Evolutionary conservation across 2,797 vertebrate genomes (phyloP).

Genomic region (Aulostomus chinensis): DNA sequence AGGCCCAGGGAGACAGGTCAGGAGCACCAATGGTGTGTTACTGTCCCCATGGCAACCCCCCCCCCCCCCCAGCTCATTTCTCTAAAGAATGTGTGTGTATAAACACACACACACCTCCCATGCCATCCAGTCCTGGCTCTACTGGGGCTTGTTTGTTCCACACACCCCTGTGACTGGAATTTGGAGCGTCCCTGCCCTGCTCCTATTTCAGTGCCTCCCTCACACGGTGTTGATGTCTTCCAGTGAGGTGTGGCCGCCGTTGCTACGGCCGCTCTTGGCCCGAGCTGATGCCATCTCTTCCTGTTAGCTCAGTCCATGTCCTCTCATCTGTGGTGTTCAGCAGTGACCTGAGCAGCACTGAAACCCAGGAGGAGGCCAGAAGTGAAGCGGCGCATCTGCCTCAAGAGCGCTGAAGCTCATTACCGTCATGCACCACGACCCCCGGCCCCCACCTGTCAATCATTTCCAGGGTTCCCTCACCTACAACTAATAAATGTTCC

Average conservation of each 20-base stretch:
- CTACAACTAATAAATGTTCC: no score
- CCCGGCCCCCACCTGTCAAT: no score
- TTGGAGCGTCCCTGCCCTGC: constrained; percentile 75
- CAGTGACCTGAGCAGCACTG: no score
- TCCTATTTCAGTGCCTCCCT: constrained; percentile 78
- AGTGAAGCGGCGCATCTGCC: no score
- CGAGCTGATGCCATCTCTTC: constrained; percentile 50
- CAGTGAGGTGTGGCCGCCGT: constrained; percentile 67
- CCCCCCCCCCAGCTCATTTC: constrained; percentile 62
- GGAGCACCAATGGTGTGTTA: constrained; percentile 86
- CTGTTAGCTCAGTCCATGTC: constrained; percentile 34
- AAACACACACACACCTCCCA: constrained; percentile 42
- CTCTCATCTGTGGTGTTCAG: no score
- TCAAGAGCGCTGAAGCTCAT: no score
- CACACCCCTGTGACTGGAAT: constrained; percentile 69
- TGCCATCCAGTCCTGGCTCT: constrained; percentile 63
- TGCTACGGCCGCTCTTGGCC: constrained; percentile 51
- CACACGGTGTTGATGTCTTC: constrained; percentile 65
- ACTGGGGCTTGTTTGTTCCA: constrained; percentile 73
- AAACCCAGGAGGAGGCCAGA: no score
- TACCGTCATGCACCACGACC: no score
- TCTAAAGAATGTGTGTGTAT: constrained; percentile 57
- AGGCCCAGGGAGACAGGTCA: constrained; percentile 83
- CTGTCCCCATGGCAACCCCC: constrained; percentile 84
- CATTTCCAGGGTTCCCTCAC: no score